A percentile compares a stretch with the other conserved stretches of the same genome.
These are phyloP conservation scores for Coendou prehensilis DNA, from an alignment of 2,797 vertebrate species.

Conservation along the genomic window DNA sequence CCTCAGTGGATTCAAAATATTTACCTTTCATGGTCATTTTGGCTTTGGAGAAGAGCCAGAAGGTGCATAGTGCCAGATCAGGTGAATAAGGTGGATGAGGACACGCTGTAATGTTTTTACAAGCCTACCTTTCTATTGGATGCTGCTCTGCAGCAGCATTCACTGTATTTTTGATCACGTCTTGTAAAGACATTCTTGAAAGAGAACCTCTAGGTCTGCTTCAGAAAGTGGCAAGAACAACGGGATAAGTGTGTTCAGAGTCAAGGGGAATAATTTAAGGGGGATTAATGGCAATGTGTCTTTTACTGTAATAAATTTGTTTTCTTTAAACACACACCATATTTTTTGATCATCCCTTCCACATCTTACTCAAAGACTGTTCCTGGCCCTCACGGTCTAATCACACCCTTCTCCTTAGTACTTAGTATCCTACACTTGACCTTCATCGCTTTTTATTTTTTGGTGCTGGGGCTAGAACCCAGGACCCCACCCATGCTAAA, in stretches of 20 bases:
- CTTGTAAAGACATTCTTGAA: not conserved
- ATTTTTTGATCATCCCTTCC: not conserved
- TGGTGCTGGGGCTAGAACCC: not conserved
- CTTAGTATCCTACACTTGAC: not conserved
- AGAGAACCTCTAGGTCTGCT: not conserved
- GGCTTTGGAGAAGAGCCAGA: not conserved
- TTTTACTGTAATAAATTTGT: not conserved
- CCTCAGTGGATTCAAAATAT: not conserved
- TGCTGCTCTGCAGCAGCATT: not conserved
- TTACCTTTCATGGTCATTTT: not conserved
- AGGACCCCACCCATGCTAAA: too few species aligned
- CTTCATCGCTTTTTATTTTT: not conserved
- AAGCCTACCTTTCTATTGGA: not conserved
- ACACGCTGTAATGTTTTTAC: not conserved
- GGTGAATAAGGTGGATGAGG: not conserved
- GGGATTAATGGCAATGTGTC: not conserved
- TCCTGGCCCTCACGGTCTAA: not conserved
- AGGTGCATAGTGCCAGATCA: not conserved
- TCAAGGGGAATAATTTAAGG: not conserved
- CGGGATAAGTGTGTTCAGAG: not conserved
- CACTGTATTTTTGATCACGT: not conserved
- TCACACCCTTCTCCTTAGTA: not conserved
- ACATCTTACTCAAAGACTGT: not conserved
- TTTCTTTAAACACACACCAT: not conserved
- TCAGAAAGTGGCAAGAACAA: not conserved